phyloP scores from a whole-genome alignment of 2,113 vertebrate species.

The Erinaceus europaeus region DNA sequence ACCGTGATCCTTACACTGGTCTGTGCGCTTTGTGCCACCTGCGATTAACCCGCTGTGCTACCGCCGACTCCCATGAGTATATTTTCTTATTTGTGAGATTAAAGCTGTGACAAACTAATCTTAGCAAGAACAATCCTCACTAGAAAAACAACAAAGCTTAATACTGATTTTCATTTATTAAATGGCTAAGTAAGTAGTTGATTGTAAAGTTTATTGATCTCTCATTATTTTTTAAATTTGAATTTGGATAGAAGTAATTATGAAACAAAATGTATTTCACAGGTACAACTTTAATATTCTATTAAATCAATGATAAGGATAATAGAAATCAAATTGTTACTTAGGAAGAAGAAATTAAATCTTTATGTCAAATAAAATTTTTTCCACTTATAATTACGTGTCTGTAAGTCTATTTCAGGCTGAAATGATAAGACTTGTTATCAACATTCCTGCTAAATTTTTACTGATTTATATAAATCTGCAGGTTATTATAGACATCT shows the following conservation, averaged over 20 bases:
- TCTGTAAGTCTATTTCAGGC: slow-evolving; percentile 34
- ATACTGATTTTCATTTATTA: neutral
- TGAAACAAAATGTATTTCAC: neutral
- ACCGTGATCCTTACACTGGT: too few relatives aligned
- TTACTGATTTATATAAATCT: slow-evolving; percentile 15
- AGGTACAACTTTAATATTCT: neutral
- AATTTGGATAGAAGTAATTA: neutral
- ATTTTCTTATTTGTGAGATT: slow-evolving; percentile 11
- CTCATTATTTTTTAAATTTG: neutral
- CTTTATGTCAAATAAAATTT: neutral
- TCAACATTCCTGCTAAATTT: neutral
- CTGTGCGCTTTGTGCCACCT: too few relatives aligned
- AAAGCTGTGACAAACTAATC: slow-evolving; percentile 4
- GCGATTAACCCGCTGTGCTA: too few relatives aligned
- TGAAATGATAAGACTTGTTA: neutral
- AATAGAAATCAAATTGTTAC: neutral
- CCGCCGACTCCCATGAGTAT: neutral
- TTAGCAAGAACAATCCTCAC: neutral
- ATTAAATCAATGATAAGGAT: neutral
- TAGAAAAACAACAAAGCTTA: neutral
- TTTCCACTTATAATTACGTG: neutral
- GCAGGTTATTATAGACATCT: neutral
- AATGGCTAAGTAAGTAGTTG: neutral
- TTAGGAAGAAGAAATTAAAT: slow-evolving; percentile 21
- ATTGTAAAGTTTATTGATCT: neutral